Conservation (phyloP, 2,888 invertebrate genomes). For the Dexiosoma caninum region DNA sequence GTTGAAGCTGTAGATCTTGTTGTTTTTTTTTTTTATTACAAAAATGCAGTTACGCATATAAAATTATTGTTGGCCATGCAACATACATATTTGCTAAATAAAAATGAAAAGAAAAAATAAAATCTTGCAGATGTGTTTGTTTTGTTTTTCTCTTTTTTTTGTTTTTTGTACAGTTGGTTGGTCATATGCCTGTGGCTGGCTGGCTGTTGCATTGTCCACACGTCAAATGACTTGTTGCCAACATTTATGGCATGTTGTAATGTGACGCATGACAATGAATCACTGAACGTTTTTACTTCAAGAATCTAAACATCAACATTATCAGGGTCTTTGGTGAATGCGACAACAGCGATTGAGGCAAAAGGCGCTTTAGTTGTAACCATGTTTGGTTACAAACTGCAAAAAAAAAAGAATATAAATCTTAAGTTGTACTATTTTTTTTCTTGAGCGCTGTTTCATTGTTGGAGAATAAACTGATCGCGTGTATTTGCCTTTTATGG, state of each 20-base stretch:
- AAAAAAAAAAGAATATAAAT: slow-evolving; percentile 8
- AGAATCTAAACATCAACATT: slow-evolving; percentile 35
- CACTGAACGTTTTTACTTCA: slow-evolving; percentile 48
- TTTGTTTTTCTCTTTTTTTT: not conserved
- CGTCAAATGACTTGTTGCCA: slow-evolving; percentile 66
- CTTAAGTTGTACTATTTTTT: slow-evolving; percentile 19
- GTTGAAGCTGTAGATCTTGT: slow-evolving; percentile 36
- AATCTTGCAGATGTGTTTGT: slow-evolving; percentile 50
- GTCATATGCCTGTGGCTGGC: slow-evolving; percentile 11
- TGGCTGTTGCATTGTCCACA: slow-evolving; percentile 61
- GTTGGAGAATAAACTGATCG: slow-evolving; percentile 72
- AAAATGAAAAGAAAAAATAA: not conserved
- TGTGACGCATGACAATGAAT: slow-evolving; percentile 75
- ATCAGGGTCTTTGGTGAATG: slow-evolving; percentile 45
- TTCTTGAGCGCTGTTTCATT: not conserved
- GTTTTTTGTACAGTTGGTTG: slow-evolving; percentile 5
- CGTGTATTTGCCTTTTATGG: slow-evolving; percentile 74
- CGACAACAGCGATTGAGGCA: slow-evolving; percentile 1
- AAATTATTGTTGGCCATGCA: slow-evolving; percentile 58
- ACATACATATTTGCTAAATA: slow-evolving; percentile 42
- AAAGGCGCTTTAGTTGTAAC: slow-evolving; percentile 60
- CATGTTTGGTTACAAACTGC: slow-evolving; percentile 37
- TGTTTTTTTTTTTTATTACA: slow-evolving; percentile 48
- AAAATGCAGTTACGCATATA: slow-evolving; percentile 67
- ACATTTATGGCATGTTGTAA: slow-evolving; percentile 74